A percentile compares a stretch with the other conserved stretches of the same genome.
Evolutionary conservation across 2,113 vertebrate species (phyloP).

Genomic region (Osmerus eperlanus): DNA sequence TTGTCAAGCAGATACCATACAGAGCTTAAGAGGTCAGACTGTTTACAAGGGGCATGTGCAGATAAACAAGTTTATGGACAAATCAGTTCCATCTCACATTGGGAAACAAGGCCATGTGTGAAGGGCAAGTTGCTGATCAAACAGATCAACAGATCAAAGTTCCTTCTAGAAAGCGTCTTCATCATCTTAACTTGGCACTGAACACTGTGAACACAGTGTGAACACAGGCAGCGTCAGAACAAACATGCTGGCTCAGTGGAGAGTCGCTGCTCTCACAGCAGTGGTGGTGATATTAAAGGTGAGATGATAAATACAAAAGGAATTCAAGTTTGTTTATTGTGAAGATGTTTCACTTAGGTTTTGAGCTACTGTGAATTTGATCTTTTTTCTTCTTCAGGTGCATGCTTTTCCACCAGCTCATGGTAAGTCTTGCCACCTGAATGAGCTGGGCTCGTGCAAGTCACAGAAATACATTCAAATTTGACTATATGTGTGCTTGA

Average conservation of each 20-base stretch:
- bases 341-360: not conserved
- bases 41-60: too few species aligned
- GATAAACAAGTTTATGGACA: not conserved
- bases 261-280: conserved; percentile 28
- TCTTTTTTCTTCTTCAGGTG: conserved; percentile 42
- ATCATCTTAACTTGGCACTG: not conserved
- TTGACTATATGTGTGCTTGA: not conserved
- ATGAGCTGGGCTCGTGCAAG: not conserved
- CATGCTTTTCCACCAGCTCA: conserved; percentile 41
- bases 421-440: conserved; percentile 39
- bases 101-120: not conserved
- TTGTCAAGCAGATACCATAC: too few species aligned
- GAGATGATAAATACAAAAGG: not conserved
- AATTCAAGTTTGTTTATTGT: not conserved
- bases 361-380: not conserved
- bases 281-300: conserved; percentile 53
- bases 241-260: conserved; percentile 12
- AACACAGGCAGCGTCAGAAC: too few species aligned
- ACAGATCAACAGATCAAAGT: conserved; percentile 55
- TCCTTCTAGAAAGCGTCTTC: conserved; percentile 30
- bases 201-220: too few species aligned
- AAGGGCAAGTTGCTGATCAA: conserved; percentile 40
- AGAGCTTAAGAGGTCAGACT: too few species aligned
- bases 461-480: too few species aligned
- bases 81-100: too few species aligned